Evolutionary conservation across 2,888 invertebrate species (phyloP).

Genomic region (Pterostichus madidus): DNA sequence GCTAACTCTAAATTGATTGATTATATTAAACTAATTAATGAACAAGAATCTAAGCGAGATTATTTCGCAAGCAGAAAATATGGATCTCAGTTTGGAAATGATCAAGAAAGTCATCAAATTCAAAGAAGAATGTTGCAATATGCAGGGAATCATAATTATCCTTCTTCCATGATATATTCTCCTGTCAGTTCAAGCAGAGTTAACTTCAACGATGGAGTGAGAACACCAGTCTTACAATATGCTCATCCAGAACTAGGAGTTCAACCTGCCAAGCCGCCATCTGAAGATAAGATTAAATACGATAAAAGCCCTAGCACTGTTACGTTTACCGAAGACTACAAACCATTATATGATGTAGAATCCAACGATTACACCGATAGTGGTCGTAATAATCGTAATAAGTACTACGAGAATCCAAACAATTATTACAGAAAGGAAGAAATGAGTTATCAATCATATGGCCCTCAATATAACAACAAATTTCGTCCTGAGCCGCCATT

Average conservation of each 20-base stretch:
- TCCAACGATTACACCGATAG: constrained; percentile 70
- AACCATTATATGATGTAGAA: constrained; percentile 60
- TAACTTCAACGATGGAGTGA: constrained; percentile 84
- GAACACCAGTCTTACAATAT: constrained; percentile 88
- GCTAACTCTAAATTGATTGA: constrained; percentile 75
- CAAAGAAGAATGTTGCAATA: constrained; percentile 87
- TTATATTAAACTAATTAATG: constrained; percentile 84
- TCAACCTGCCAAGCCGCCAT: constrained; percentile 84
- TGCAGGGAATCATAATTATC: constrained; percentile 76
- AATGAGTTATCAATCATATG: constrained; percentile 79
- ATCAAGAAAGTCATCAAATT: constrained; percentile 78
- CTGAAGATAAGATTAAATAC: constrained; percentile 75
- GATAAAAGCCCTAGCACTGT: constrained; percentile 69
- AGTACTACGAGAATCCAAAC: constrained; percentile 75
- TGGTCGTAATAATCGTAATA: constrained; percentile 75
- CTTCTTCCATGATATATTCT: constrained; percentile 6
- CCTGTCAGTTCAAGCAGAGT: constrained; percentile 74
- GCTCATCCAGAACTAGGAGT: constrained; percentile 90
- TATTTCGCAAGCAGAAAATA: constrained; percentile 79
- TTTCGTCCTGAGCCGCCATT: constrained; percentile 83
- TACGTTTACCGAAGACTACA: constrained; percentile 33
- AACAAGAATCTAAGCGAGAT: constrained; percentile 82
- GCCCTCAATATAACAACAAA: constrained; percentile 79
- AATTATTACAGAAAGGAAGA: constrained; percentile 80
- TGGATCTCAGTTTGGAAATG: constrained; percentile 56